These are phyloP conservation scores for Sphenodon punctatus DNA, from an alignment of 2,797 vertebrate species.

Conservation along the genomic window DNA sequence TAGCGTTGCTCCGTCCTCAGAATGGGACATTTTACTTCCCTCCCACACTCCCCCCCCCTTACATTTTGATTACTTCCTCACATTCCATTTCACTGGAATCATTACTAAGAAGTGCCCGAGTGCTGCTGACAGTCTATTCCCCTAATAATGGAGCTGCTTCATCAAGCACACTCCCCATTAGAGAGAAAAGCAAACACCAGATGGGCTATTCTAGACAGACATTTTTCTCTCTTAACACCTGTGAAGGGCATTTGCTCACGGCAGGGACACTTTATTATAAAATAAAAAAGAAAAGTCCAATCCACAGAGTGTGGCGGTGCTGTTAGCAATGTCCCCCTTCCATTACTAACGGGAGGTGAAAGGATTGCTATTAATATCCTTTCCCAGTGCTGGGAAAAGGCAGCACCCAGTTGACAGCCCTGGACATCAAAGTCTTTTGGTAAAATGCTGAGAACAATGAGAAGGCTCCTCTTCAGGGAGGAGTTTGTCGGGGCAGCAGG, in stretches of 20 bases:
- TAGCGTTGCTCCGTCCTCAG: neutral
- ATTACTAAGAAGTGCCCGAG: slow-evolving; percentile 35
- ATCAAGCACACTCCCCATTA: neutral
- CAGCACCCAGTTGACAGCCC: neutral
- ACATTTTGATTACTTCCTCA: neutral
- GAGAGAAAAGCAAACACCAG: slow-evolving; percentile 35
- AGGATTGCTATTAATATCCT: neutral
- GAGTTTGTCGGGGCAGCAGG: no score
- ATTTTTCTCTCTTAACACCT: slow-evolving; percentile 52
- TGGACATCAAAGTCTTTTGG: neutral
- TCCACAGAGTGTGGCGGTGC: slow-evolving; percentile 26
- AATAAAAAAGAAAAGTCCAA: slow-evolving; percentile 19
- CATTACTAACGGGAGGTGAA: neutral
- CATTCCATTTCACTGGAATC: slow-evolving; percentile 25
- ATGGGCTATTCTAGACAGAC: slow-evolving; percentile 39
- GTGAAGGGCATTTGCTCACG: slow-evolving; percentile 47
- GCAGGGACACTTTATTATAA: slow-evolving; percentile 37
- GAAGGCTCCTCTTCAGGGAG: no score
- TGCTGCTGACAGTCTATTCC: slow-evolving; percentile 40
- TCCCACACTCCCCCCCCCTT: neutral
- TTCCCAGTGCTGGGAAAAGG: neutral
- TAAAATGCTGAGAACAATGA: neutral
- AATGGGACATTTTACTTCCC: neutral
- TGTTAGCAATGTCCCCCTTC: neutral
- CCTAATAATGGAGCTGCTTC: slow-evolving; percentile 7